Evolutionary conservation across 2,888 invertebrate species (phyloP).

Genomic region (Neoascia interrupta): DNA sequence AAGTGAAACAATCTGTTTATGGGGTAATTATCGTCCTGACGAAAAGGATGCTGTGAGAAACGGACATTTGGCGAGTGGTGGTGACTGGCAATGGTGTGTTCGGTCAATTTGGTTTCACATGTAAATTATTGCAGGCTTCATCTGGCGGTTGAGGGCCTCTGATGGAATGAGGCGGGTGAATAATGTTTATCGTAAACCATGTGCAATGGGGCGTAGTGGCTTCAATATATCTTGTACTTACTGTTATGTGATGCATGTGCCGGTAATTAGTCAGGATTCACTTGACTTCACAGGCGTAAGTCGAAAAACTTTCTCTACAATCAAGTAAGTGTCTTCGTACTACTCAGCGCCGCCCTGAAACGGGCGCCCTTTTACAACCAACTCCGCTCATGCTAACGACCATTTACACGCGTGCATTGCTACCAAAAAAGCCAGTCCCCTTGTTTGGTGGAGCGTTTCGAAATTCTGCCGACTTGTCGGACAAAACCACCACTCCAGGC

Average conservation of each 20-base stretch:
- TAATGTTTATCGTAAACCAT: slow-evolving; percentile 10
- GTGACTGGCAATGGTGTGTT: slow-evolving; percentile 39
- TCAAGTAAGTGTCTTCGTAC: too few species aligned
- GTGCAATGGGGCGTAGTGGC: slow-evolving; percentile 23
- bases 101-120: slow-evolving; percentile 46
- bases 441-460: slow-evolving; percentile 28
- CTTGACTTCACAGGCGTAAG: too few species aligned
- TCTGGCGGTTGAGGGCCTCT: not conserved
- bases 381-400: slow-evolving; percentile 33
- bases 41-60: slow-evolving; percentile 41
- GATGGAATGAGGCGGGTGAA: not conserved
- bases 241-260: slow-evolving; percentile 10
- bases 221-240: slow-evolving; percentile 7
- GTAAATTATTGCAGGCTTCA: slow-evolving; percentile 39
- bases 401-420: slow-evolving; percentile 56
- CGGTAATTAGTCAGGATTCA: too few species aligned
- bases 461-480: slow-evolving; percentile 39
- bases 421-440: slow-evolving; percentile 10
- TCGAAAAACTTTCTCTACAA: too few species aligned
- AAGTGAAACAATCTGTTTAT: slow-evolving; percentile 66
- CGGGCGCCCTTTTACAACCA: too few species aligned
- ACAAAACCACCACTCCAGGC: slow-evolving; percentile 62
- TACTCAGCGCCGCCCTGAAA: too few species aligned
- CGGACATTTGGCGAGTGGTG: slow-evolving; percentile 34
- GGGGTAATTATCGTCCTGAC: slow-evolving; percentile 56